Evolutionary conservation across 2,113 vertebrate genomes (phyloP), one percentile per base, ranked within the genome.

Genomic region (Lampris megalopsis): DNA sequence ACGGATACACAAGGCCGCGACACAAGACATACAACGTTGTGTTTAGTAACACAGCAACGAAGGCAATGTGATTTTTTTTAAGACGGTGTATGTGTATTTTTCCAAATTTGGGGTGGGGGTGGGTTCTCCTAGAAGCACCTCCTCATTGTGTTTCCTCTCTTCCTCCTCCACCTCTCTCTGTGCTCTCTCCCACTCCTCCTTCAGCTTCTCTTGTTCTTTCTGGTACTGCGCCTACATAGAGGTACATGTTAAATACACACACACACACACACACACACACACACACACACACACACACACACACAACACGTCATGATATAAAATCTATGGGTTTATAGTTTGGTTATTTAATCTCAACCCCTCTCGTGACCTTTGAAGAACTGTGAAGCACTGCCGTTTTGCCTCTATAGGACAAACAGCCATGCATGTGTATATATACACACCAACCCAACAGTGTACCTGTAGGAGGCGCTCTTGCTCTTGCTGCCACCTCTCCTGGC

Each of bases 381-480:
- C 24, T 24, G 0, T 24, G 24, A 24, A 24, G 24, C 24, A 24
- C 24, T 24, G 24, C 24, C 24, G 24, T 24, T 24, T 24, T 24
- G 24, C 24, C 24, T 24, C 24, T 24, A 24, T 24, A 24, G 69
- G 57, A 71, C 56, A 41, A 11, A n/a, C 63, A 63, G 54, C 76
- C 81, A 73, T 83, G 77, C 82, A 84, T 53, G 54, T 35, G n/a
- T 48, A 52, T 9, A 57, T 70, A 47, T 71, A 68, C 77, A 82
- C 76, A 24, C 47, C 63, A 68, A 70, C 74, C 65, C 80, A 80
- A 57, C 74, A 72, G 49, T 88, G 79, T 95, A 99, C 98, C 97
- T 99, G 96, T 84, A 99, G 97, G 81, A 97, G 87, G 79, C 96
- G 96, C 42, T 99, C 98, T 89, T 99, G 98, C 83, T 98, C 97